A percentile compares a stretch with the other conserved stretches of the same genome.
Conservation (phyloP, 1,140 invertebrate genomes). For the Drosophila repleta region DNA sequence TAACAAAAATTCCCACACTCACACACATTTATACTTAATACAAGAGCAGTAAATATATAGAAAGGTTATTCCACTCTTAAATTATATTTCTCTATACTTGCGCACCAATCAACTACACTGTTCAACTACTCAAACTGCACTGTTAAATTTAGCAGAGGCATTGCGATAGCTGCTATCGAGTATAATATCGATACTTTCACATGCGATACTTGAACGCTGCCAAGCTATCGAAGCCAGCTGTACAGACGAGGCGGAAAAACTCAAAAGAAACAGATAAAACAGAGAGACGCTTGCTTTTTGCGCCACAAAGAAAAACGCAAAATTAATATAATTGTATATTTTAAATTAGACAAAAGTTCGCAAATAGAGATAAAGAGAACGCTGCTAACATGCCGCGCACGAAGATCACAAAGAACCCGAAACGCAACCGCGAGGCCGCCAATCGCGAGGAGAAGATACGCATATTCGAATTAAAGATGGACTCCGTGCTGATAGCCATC, state of each 20-base stretch:
- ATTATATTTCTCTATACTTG: background rate
- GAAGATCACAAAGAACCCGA: conserved; percentile 77
- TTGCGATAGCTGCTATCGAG: background rate
- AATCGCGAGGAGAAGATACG: conserved; percentile 76
- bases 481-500: conserved; percentile 53
- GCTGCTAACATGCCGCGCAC: conserved; percentile 72
- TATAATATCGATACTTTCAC: conserved; percentile 4
- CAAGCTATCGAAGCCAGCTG: conserved; percentile 37
- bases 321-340: background rate
- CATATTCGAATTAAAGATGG: conserved; percentile 68
- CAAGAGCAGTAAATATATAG: background rate
- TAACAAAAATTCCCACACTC: too few relatives aligned
- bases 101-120: background rate
- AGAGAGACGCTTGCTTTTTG: conserved; percentile 24
- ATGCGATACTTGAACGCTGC: background rate
- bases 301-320: background rate
- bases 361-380: background rate
- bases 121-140: background rate
- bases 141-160: background rate
- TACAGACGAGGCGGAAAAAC: conserved; percentile 63
- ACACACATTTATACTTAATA: background rate
- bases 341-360: conserved; percentile 1
- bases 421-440: conserved; percentile 75
- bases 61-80: background rate
- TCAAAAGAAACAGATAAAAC: conserved; percentile 48